Percentiles rank a stretch among this genome's conserved stretches.
Evolutionary conservation across 1,140 invertebrate genomes (phyloP).

Genomic region (Rhizoglyphus robini): DNA sequence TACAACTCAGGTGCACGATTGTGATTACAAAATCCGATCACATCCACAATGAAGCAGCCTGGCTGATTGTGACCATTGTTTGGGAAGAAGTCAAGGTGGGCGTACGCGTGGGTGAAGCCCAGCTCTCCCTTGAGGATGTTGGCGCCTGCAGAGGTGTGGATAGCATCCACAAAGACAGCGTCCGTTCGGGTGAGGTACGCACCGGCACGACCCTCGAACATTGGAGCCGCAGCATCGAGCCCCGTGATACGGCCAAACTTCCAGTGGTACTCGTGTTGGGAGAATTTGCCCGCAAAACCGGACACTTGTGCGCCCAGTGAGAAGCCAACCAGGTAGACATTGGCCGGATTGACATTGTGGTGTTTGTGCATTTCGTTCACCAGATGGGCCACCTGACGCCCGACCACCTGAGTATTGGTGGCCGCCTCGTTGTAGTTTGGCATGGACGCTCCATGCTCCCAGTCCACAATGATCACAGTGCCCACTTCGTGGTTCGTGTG

Average conservation of each 20-base stretch:
- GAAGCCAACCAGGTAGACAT: slow-evolving; percentile 57
- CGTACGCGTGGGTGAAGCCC: slow-evolving; percentile 47
- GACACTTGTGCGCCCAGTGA: slow-evolving; percentile 27
- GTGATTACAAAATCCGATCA: too few relatives aligned
- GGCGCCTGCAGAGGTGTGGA: slow-evolving; percentile 71
- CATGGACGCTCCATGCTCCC: slow-evolving; percentile 36
- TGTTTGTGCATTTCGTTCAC: slow-evolving; percentile 28
- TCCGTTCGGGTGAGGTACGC: slow-evolving; percentile 63
- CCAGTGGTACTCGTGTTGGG: slow-evolving; percentile 32
- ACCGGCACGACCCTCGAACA: slow-evolving; percentile 65
- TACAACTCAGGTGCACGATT: not conserved
- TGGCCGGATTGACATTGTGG: not conserved
- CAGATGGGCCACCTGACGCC: slow-evolving; percentile 42
- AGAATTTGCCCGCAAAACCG: slow-evolving; percentile 29
- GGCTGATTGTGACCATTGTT: slow-evolving; percentile 45
- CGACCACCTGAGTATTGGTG: slow-evolving; percentile 48
- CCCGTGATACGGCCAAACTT: slow-evolving; percentile 58
- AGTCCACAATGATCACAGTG: slow-evolving; percentile 34
- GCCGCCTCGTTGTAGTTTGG: slow-evolving; percentile 46
- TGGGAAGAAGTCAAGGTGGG: slow-evolving; percentile 64
- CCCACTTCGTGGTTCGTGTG: not conserved
- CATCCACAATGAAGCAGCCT: not conserved
- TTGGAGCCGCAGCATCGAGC: slow-evolving; percentile 78
- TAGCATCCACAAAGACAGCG: slow-evolving; percentile 68
- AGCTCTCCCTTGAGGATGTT: slow-evolving; percentile 57